These are phyloP conservation scores for Etheostoma perlongum DNA, from an alignment of 2,797 vertebrate genomes.

Conservation along the genomic window DNA sequence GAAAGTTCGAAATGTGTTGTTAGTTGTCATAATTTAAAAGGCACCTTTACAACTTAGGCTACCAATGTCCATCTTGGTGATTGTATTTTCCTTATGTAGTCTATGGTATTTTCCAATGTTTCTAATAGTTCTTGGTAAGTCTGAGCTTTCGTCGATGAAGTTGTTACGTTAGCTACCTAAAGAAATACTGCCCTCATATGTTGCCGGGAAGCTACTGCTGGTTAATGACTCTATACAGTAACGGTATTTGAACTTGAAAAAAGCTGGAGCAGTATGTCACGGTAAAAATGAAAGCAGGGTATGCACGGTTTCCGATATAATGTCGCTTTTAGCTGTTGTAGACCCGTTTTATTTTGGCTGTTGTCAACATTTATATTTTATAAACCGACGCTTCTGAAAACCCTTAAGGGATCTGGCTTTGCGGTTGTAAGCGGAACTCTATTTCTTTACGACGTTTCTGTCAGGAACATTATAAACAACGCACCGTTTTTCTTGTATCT, in stretches of 20 bases:
- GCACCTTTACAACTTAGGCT: not conserved
- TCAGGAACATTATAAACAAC: conserved; percentile 28
- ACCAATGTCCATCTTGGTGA: not conserved
- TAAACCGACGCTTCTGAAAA: accelerated
- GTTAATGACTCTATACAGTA: not conserved
- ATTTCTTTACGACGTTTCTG: not conserved
- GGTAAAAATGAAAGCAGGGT: not conserved
- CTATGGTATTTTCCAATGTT: not conserved
- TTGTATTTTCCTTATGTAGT: not conserved
- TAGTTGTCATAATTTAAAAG: not conserved
- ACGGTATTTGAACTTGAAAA: not conserved
- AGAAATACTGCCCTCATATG: conserved; percentile 41
- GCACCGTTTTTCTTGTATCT: not conserved
- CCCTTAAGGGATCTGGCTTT: accelerated
- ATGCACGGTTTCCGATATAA: not conserved
- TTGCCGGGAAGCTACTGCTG: not conserved
- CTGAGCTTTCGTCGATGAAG: not conserved
- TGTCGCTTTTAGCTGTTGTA: accelerated
- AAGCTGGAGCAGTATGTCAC: not conserved
- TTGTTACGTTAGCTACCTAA: not conserved
- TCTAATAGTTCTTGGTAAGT: not conserved
- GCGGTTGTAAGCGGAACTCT: conserved; percentile 25
- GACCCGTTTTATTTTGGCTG: accelerated
- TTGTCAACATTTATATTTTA: not conserved
- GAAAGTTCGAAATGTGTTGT: not conserved